A percentile compares a stretch with the other conserved stretches of the same genome.
These are phyloP conservation scores for Ephestia elutella DNA, from an alignment of 1,140 invertebrate species.

Conservation along the genomic window DNA sequence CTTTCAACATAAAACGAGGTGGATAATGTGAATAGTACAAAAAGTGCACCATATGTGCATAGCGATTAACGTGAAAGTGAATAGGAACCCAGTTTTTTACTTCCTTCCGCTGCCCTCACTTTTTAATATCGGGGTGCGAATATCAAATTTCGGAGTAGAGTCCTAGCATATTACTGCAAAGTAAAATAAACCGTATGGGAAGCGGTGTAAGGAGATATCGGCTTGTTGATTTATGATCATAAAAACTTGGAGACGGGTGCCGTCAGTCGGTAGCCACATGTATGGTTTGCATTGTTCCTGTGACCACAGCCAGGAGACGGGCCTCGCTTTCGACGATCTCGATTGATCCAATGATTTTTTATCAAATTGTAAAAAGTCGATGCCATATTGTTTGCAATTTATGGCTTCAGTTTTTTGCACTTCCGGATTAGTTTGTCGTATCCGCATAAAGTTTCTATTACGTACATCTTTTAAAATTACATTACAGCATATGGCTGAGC, in stretches of 20 bases:
- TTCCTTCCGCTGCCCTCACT: slow-evolving; percentile 69
- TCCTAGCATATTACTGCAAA: slow-evolving; percentile 14
- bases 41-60: slow-evolving; percentile 49
- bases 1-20: slow-evolving; percentile 3
- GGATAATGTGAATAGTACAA: slow-evolving; percentile 2
- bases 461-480: not conserved
- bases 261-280: slow-evolving; percentile 68
- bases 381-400: slow-evolving; percentile 59
- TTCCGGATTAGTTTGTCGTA: slow-evolving; percentile 36
- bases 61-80: slow-evolving; percentile 59
- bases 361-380: slow-evolving; percentile 36
- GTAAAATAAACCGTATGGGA: slow-evolving; percentile 16
- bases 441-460: slow-evolving; percentile 3
- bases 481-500: not conserved
- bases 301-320: slow-evolving; percentile 24
- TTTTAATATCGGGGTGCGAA: slow-evolving; percentile 60
- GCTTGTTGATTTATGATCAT: not conserved
- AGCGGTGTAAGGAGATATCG: not conserved
- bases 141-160: slow-evolving; percentile 57
- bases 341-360: slow-evolving; percentile 53
- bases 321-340: slow-evolving; percentile 50
- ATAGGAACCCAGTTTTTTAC: slow-evolving; percentile 62
- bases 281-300: slow-evolving; percentile 55
- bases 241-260: slow-evolving; percentile 26
- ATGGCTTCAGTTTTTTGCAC: slow-evolving; percentile 52